Base-by-base conservation (phyloP, 1,140 invertebrate species). In the Bombus ignitus region DNA sequence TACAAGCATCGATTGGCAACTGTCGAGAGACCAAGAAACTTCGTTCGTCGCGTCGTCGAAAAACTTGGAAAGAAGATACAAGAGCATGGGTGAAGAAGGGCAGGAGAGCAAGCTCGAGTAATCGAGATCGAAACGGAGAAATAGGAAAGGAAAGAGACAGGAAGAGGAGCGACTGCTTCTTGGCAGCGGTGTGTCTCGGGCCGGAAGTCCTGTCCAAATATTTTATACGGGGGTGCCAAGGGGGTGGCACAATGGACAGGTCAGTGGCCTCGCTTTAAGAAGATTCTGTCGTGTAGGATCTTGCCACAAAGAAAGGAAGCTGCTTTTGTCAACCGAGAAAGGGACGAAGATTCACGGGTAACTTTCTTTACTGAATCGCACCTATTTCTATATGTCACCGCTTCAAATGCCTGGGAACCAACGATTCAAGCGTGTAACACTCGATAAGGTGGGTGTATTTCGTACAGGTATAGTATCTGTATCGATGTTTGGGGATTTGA, bases 121-220 rank as follows among this genome's bases (percentile, higher is more conserved):
- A 74, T 75, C 72, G 73, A 68, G 73, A 83, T 68, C 59, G 28
- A 65, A 65, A 65, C 12, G n/a, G 13, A 32, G 62, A 32, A 59
- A 28, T 28, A 59, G 28, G 57, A 28, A 28, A 28, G 25, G 57
- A 28, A 59, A 59, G 28, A 59, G 57, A 59, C 8, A 8, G 62
- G 18, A 57, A 42, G 28, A 35, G 13, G 2, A 39, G 53, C 25
- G 70, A 47, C 76, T 72, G 32, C 65, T 35, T 78, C 28, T 74
- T 78, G 85, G 42, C 74, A 83, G 37, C 68, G 42, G 25, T 39
- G 70, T 47, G 65, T 73, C 74, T 65, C 25, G 65, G 37, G 62
- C 47, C 81, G 86, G 86, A 87, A 87, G 75, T 87, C 79, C 86
- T 79, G 86, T 87, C 86, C 81, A 87, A 87, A 87, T 87, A 87